Conservation (phyloP, 35 echinoderm and acorn worm genomes). For the Patiria miniata region DNA sequence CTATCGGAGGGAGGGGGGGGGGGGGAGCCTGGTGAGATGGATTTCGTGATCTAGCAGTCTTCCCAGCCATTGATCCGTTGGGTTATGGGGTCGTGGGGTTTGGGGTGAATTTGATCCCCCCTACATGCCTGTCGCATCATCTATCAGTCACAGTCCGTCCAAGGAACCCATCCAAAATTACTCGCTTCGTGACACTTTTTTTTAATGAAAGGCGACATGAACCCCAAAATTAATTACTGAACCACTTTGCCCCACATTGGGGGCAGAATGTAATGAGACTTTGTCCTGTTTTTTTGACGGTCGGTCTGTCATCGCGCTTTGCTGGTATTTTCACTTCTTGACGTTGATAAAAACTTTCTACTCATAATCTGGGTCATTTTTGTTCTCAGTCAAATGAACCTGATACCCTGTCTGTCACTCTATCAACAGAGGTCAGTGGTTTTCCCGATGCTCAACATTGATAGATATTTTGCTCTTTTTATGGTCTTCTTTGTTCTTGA, state of each 20-base stretch:
- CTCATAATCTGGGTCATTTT: background rate
- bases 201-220: background rate
- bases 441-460: no score
- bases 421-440: no score
- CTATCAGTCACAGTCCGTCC: background rate
- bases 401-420: background rate
- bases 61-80: background rate
- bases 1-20: background rate
- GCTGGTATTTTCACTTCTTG: constrained; percentile 2
- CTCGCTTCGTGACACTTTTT: background rate
- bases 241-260: background rate
- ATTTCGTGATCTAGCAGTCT: background rate
- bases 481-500: no score
- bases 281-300: background rate
- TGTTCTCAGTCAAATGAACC: background rate
- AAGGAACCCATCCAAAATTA: no score
- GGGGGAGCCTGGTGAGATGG: background rate
- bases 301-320: background rate
- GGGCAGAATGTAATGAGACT: background rate
- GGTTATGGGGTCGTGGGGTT: background rate
- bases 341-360: background rate
- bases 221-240: constrained; percentile 16
- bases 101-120: constrained; percentile 6
- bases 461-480: no score
- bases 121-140: background rate